Evolutionary conservation across 2,113 vertebrate genomes (phyloP).

Genomic region (Vicugna pacos): DNA sequence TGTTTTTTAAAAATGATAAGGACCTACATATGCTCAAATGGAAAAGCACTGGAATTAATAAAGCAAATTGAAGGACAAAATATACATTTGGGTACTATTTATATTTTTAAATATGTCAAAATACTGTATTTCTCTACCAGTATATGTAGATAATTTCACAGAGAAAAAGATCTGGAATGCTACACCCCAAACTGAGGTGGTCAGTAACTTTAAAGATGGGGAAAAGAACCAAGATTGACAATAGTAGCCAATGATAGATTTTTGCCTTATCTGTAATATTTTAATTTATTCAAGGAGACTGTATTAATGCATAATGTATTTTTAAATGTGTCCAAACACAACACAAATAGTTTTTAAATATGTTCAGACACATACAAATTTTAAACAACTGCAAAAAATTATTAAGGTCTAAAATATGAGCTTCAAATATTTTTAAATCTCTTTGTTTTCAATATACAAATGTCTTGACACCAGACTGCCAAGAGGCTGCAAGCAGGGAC

Average conservation of each 20-base stretch:
- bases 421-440: not conserved
- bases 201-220: not conserved
- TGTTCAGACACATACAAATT: not conserved
- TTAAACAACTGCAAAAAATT: not conserved
- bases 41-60: not conserved
- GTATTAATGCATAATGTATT: not conserved
- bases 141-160: not conserved
- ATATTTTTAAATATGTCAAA: not conserved
- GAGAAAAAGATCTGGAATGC: not conserved
- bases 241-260: not conserved
- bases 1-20: not conserved
- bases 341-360: not conserved
- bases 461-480: not conserved
- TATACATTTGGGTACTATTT: not conserved
- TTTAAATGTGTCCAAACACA: not conserved
- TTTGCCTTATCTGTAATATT: slow-evolving; percentile 1
- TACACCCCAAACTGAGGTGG: not conserved
- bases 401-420: not conserved
- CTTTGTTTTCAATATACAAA: not conserved
- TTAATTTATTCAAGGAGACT: not conserved
- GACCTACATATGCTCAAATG: not conserved
- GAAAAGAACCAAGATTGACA: not conserved
- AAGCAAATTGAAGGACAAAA: not conserved
- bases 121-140: not conserved
- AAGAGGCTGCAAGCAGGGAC: not conserved